Base-by-base conservation (phyloP, 2,113 vertebrate genomes). In the Noctilio leporinus region DNA sequence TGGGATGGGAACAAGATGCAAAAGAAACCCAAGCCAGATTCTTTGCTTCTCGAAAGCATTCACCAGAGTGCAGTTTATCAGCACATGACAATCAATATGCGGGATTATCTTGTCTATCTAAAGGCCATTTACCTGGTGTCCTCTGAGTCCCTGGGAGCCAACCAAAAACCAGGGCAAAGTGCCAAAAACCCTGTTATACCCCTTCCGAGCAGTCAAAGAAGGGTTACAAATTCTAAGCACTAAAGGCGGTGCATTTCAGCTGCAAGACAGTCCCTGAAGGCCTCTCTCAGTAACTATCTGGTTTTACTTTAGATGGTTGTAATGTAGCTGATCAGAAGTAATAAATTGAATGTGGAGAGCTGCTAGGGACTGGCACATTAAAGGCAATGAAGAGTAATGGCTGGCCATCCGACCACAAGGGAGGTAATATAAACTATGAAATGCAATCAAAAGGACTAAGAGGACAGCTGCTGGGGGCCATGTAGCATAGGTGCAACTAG, bases 11-110 rank as follows among this genome's bases (percentile, higher is more conserved):
- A 47, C 3, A 2, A 49, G 40, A 92, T 17, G 45, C 88, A 87
- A 75, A 80, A 30, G 43, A 80, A 96, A 91, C 49, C 45, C 40
- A 75, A 73, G 35, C 51, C 12, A n/a, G n/a, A n/a, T n/a, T 81
- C 57, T 86, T 82, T 20, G 75, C 64, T 95, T 84, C 49, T 51
- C 20, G 81, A 77, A 86, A 82, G 73, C 35, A 90, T 62, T 62
- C 43, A 45, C 70, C 53, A 24, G 40, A 55, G 26, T 62, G 55
- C 3, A 20, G 14, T 45, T 64, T 69, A 90, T 19, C 55, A 45
- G 20, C 14, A 92, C 55, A 73, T 28, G 17, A 11, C 47, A 78
- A 15, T 86, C 17, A 45, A 33, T 11, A 20, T 26, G 49, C 28
- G 45, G 26, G 43, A 28, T 47, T 33, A 33, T 73, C 8, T 64